Percentiles rank a stretch among this genome's conserved stretches.
These are phyloP conservation scores for Agriopis marginaria DNA, from an alignment of 2,888 invertebrate genomes.

Conservation along the genomic window DNA sequence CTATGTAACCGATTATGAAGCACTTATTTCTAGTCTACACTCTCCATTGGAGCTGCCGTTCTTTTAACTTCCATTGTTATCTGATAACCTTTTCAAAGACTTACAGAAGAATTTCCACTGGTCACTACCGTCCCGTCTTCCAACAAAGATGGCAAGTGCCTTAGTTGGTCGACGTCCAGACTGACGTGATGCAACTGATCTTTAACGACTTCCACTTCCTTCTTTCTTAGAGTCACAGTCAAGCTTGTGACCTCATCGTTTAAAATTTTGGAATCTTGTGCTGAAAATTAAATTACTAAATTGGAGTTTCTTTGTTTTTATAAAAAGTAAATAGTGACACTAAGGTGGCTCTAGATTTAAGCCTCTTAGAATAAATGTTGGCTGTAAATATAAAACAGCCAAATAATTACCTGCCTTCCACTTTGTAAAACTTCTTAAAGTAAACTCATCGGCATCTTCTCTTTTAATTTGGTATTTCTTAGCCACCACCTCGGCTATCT, in stretches of 20 bases:
- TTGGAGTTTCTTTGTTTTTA: background rate
- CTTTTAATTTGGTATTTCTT: slow-evolving; percentile 90
- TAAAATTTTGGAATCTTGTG: slow-evolving; percentile 94
- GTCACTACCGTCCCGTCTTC: slow-evolving; percentile 95
- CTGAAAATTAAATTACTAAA: slow-evolving; percentile 74
- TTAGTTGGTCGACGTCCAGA: slow-evolving; percentile 90
- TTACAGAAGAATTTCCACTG: slow-evolving; percentile 95
- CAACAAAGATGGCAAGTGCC: slow-evolving; percentile 91
- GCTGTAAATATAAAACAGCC: background rate
- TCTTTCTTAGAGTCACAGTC: slow-evolving; percentile 91
- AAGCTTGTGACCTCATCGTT: slow-evolving; percentile 94
- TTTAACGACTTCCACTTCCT: slow-evolving; percentile 89
- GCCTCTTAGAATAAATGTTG: too few relatives aligned
- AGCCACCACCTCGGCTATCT: slow-evolving; percentile 95
- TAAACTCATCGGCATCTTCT: slow-evolving; percentile 93
- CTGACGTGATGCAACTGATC: slow-evolving; percentile 95
- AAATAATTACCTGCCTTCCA: slow-evolving; percentile 89
- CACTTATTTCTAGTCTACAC: background rate
- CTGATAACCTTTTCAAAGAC: slow-evolving; percentile 47
- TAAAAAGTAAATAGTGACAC: background rate
- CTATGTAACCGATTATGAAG: background rate
- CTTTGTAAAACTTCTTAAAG: slow-evolving; percentile 91
- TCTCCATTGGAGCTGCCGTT: background rate
- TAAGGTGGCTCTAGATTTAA: too few relatives aligned
- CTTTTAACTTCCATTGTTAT: background rate